A percentile compares a stretch with the other conserved stretches of the same genome.
Evolutionary conservation across 2,888 invertebrate genomes (phyloP).

Genomic region (Eupithecia tripunctaria): DNA sequence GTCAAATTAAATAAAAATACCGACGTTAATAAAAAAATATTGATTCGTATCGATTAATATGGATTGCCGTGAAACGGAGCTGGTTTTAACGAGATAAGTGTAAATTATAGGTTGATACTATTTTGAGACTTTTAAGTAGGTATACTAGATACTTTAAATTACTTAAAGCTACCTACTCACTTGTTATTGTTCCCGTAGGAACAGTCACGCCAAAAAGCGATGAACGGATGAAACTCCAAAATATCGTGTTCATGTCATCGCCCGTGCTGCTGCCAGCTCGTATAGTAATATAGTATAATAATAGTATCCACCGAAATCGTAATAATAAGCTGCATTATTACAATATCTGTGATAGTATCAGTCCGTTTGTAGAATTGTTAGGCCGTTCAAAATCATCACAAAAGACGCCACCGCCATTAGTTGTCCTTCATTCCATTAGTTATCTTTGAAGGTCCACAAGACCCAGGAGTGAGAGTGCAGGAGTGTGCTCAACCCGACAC

Average conservation of each 20-base stretch:
- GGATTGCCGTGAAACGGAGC: slow-evolving; percentile 2
- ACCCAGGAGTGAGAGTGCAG: no score
- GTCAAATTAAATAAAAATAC: slow-evolving; percentile 23
- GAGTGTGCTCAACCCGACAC: no score
- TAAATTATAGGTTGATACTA: slow-evolving; percentile 24
- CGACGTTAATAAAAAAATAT: slow-evolving; percentile 4
- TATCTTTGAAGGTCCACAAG: no score
- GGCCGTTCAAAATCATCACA: background rate
- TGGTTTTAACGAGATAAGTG: slow-evolving; percentile 16
- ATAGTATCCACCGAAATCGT: no score
- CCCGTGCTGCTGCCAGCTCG: no score
- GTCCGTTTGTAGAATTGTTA: background rate
- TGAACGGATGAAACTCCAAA: slow-evolving; percentile 1
- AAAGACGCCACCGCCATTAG: background rate
- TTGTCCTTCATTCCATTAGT: no score
- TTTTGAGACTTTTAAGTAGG: slow-evolving; percentile 12
- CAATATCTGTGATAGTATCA: no score
- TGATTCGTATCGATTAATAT: slow-evolving; percentile 6
- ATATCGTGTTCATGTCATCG: background rate
- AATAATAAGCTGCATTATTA: no score
- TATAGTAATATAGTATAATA: no score
- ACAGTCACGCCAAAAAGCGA: background rate
- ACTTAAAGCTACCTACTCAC: background rate
- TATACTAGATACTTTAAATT: background rate
- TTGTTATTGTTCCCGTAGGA: background rate